Percentiles rank a stretch among this genome's conserved stretches.
Evolutionary conservation across 2,113 vertebrate species (phyloP).

Genomic region (Pangasianodon hypophthalmus): DNA sequence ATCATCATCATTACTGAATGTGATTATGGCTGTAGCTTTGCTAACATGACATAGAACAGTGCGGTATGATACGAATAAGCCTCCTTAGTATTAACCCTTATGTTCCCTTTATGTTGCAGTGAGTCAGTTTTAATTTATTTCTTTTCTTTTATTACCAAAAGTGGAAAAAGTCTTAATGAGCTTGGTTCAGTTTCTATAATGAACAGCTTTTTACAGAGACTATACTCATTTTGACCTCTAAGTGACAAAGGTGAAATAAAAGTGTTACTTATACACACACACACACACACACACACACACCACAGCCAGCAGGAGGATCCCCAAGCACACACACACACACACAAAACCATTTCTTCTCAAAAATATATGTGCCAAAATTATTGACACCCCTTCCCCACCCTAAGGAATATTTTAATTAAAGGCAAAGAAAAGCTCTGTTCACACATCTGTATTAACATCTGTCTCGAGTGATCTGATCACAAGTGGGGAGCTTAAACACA

Average conservation of each 20-base stretch:
- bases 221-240: background rate
- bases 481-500: no score
- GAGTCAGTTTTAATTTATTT: background rate
- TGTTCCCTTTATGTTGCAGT: background rate
- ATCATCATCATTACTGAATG: slow-evolving; percentile 30
- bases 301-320: background rate
- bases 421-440: no score
- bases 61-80: slow-evolving; percentile 59
- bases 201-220: background rate
- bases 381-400: no score
- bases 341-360: no score
- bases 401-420: no score
- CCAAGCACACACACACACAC: background rate
- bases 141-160: background rate
- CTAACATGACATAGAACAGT: slow-evolving; percentile 60
- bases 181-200: background rate
- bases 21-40: slow-evolving; percentile 58
- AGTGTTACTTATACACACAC: background rate
- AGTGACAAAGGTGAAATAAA: background rate
- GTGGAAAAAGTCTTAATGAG: background rate
- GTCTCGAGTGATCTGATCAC: no score
- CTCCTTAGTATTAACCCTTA: slow-evolving; percentile 40
- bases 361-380: no score
- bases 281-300: background rate
- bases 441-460: no score